Percentiles rank a stretch among this genome's conserved stretches.
phyloP scores from a whole-genome alignment of 2,888 invertebrate genomes.

The Cantharis nigra region DNA sequence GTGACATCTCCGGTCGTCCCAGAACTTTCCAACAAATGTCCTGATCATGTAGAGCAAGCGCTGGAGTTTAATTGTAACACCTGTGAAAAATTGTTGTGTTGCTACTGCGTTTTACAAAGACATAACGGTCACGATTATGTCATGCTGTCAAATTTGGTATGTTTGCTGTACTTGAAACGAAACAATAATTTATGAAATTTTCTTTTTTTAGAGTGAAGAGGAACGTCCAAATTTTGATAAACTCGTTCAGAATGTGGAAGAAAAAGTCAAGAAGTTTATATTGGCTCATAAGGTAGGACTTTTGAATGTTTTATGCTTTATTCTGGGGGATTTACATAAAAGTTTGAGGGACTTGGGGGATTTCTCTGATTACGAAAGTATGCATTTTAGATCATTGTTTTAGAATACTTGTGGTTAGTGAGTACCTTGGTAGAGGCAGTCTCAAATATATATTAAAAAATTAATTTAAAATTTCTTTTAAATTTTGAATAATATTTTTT shows the following conservation, averaged over 20 bases:
- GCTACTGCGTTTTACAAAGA: slow-evolving; percentile 52
- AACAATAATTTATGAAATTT: neutral
- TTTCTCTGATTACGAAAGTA: neutral
- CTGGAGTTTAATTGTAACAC: slow-evolving; percentile 53
- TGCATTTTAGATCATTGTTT: too few relatives aligned
- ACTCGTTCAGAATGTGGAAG: slow-evolving; percentile 38
- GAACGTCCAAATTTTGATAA: slow-evolving; percentile 39
- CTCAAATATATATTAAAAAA: too few relatives aligned
- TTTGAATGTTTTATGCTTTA: neutral
- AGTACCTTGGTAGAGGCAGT: too few relatives aligned
- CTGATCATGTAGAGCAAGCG: slow-evolving; percentile 42
- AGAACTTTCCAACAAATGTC: slow-evolving; percentile 41
- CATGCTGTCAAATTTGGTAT: slow-evolving; percentile 49
- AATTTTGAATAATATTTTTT: too few relatives aligned
- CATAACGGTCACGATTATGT: slow-evolving; percentile 51
- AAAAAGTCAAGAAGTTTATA: slow-evolving; percentile 43
- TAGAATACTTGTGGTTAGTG: too few relatives aligned
- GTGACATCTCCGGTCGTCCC: slow-evolving; percentile 10
- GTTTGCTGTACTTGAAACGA: slow-evolving; percentile 20
- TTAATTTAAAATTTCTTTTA: too few relatives aligned
- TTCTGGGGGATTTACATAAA: neutral
- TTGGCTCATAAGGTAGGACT: slow-evolving; percentile 50
- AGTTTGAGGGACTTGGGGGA: neutral
- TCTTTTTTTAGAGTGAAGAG: slow-evolving; percentile 44
- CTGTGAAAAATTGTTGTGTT: slow-evolving; percentile 53